Evolutionary conservation across 1,140 invertebrate species (phyloP), one percentile per base, ranked within the genome.

Genomic region (Eriosoma lanigerum): DNA sequence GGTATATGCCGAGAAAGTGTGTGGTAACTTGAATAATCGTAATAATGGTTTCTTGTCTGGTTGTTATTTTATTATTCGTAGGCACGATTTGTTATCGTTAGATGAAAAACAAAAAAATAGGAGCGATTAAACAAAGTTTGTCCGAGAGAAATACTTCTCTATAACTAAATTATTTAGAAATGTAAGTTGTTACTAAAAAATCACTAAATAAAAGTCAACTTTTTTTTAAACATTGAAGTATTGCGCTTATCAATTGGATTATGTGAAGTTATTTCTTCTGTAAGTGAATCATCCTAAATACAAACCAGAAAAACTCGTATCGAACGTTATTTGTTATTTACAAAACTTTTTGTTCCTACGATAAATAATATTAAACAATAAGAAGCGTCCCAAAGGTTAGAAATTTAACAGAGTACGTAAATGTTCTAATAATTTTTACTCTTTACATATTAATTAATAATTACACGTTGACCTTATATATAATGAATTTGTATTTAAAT

Each of bases 1-100:
- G n/a, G n/a, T n/a, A 52, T 76, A 76, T 24, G 38, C 75, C 48
- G n/a, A 17, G 24, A 75, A 75, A 75, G 32, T 58, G 21, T 58
- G 5, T 38, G 50, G 13, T 56, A 56, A 21, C 10, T 15, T 8
- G 12, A 29, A 29, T 15, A 52, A 24, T 52, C 68, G 24, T 52
- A 10, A 56, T 56, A 52, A 29, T 52, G 68, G 50, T 72, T 72
- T 72, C 68, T 29, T 19, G 8, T n/a, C 17, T 9, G 19, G 21
- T 26, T 10, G 48, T 50, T 12, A 70, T 72, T 52, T 52, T 52
- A 52, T 38, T n/a, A n/a, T 72, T 72, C 48, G 9, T 54, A n/a
- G n/a, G n/a, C 17, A 6, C 0, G 9, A 29, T 50, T 50, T 29
- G 17, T 66, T 52, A 12, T 50, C 21, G 8, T 29, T 10, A 52